Conservation (phyloP, 2,797 vertebrate genomes). For the Rhinogobio ventralis region DNA sequence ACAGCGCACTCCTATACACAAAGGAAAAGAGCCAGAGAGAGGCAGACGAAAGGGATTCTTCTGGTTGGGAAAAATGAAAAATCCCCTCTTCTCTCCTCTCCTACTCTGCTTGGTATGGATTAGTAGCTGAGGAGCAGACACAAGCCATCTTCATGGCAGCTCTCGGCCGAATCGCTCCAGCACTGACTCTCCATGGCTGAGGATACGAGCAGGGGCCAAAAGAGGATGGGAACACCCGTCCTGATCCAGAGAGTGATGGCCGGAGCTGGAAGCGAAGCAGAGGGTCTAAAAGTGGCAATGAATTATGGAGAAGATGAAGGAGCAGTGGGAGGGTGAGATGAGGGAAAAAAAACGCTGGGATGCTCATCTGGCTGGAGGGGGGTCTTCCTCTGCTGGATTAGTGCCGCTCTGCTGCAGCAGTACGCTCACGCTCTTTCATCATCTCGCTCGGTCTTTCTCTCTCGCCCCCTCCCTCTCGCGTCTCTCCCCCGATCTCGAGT, state of each 20-base stretch:
- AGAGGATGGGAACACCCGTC: constrained; percentile 48
- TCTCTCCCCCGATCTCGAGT: constrained; percentile 62
- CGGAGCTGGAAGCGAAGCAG: constrained; percentile 68
- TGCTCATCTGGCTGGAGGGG: constrained; percentile 82
- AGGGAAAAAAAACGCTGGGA: constrained; percentile 68
- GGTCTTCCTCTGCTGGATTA: constrained; percentile 81
- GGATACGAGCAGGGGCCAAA: constrained; percentile 52
- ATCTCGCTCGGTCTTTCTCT: constrained; percentile 49
- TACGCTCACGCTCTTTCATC: constrained; percentile 56
- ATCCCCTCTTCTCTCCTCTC: constrained; percentile 66
- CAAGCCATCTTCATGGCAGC: constrained; percentile 29
- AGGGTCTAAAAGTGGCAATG: constrained; percentile 72
- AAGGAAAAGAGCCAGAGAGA: constrained; percentile 61
- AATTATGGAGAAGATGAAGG: constrained; percentile 77
- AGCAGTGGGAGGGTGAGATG: constrained; percentile 55
- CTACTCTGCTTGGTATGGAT: constrained; percentile 59
- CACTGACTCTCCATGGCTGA: constrained; percentile 71
- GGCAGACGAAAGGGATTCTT: constrained; percentile 73
- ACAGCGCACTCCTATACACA: constrained; percentile 66
- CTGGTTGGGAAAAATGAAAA: constrained; percentile 57
- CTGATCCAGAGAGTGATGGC: constrained; percentile 67
- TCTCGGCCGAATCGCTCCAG: constrained; percentile 29
- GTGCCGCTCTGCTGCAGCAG: constrained; percentile 73
- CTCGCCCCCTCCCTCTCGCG: constrained; percentile 25
- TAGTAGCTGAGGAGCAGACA: constrained; percentile 65